Evolutionary conservation across 2,797 vertebrate species (phyloP), one percentile per base, ranked within the genome.

Genomic region (Sparidentex hasta): DNA sequence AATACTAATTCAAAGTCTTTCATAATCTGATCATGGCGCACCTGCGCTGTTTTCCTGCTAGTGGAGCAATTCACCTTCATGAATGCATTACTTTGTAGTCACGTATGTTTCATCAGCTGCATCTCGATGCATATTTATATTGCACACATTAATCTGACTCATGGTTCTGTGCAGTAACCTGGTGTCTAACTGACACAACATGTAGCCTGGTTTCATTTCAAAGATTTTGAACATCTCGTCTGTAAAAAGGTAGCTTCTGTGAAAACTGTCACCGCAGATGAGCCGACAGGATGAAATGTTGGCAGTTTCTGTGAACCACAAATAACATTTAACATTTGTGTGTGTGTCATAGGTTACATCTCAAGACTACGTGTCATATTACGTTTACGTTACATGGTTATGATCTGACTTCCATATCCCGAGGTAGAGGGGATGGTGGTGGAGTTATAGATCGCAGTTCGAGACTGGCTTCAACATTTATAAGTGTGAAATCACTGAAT

Each of bases 1-100:
- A 80, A 83, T 82, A 74, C 58, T 82, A 70, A 85, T 81, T 57
- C 41, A 55, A 18, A 18, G 54, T 54, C 21, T 81, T 82, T 82
- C 33, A 66, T 64, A 74, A 79, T 72, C 2, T 48, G 64, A 69
- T 72, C 21, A 38, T 52, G 56, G 74, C 38, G 69, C 29, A 3
- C 5, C 38, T 38, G 25, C 62, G 50, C 13, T 61, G 0, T 67
- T 9, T 69, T 33, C 33, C 65, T 44, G 29, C 44, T 41, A 47
- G 27, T 29, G 7, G 13, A 66, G 62, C 13, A 20, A 43, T 52
- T 80, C 7, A 6, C 25, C 55, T 44, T 54, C 7, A n/a, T 58
- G 20, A 58, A 56, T 27, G 48, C 11, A 66, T 61, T 48, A 41
- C 25, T 66, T 62, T 71, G 23, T 43, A 13, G 69, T 63, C 14